Evolutionary conservation across 1,140 invertebrate species (phyloP), one percentile per base, ranked within the genome.

Genomic region (Sarcophaga bullata): DNA sequence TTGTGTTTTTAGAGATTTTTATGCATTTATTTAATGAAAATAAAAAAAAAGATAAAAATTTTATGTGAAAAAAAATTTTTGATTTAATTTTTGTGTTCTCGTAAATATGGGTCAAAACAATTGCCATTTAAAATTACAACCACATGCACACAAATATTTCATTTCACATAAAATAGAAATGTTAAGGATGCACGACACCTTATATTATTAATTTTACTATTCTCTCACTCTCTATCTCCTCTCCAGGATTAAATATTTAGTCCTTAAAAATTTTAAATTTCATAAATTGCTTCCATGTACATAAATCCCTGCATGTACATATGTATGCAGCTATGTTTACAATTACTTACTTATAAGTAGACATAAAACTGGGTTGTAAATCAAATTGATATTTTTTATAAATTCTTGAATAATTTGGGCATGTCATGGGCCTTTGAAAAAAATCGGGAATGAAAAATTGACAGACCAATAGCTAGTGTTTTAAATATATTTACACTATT

Each of bases 41-140:
- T 15, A 58, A 68, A 68, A 17, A 19, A 19, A 17, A 17, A 68
- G 19, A 68, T 19, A 3, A 68, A 25, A 58, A 5, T 58, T 58
- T 7, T 58, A 17, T 68, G 7, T 19, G 17, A 68, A 68, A 68
- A 8, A 19, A 62, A 62, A 62, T 6, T 62, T 37, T n/a, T n/a
- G n/a, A 37, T 37, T 37, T 37, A 1, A 2, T 37, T 37, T 37
- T 37, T 1, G 15, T 62, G 6, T 25, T 68, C 17, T 68, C 9
- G 62, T 68, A 68, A 68, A 68, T 68, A 3, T 68, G 62, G 62
- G 62, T 68, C 62, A 68, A 68, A 68, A 68, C 3, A 68, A 68
- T 68, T 68, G 62, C 62, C 58, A 68, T 17, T 1, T 68, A 4
- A 25, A 68, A 68, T 68, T 68, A 19, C 17, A 68, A 3, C 13